Evolutionary conservation across 2,888 invertebrate species (phyloP).

Genomic region (Caenorhabditis afra): DNA sequence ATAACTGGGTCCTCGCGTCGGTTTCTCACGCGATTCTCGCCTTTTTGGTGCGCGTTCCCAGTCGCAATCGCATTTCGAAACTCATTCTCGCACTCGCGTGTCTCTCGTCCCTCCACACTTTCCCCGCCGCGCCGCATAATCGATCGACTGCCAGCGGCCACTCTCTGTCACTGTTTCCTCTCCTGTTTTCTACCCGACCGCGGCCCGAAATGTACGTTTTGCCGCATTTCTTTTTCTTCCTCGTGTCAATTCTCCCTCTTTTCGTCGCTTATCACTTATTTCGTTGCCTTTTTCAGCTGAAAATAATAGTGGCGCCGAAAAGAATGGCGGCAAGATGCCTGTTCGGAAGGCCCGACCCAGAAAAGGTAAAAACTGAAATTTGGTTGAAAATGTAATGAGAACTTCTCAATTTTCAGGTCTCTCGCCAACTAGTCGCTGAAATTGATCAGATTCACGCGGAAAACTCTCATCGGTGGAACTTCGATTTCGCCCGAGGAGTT

Average conservation of each 20-base stretch:
- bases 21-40: conserved; percentile 2
- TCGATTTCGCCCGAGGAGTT: conserved; percentile 48
- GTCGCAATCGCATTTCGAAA: conserved; percentile 27
- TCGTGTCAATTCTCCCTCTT: conserved; percentile 1
- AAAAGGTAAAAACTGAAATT: conserved; percentile 23
- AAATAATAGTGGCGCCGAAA: conserved; percentile 29
- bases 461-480: conserved; percentile 33
- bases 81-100: conserved; percentile 32
- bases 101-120: conserved; percentile 39
- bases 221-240: conserved; percentile 25
- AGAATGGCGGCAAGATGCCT: conserved; percentile 46
- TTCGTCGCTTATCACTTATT: conserved; percentile 30
- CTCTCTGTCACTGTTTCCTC: conserved; percentile 24
- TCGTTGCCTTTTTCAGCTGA: conserved; percentile 16
- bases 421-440: conserved; percentile 5
- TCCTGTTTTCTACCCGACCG: conserved; percentile 9
- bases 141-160: conserved; percentile 45
- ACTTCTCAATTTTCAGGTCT: conserved; percentile 11
- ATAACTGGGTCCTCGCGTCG: neutral
- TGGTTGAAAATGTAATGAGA: neutral
- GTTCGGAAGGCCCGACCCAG: conserved; percentile 49
- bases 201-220: conserved; percentile 49
- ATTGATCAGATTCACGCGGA: conserved; percentile 22
- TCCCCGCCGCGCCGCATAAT: conserved; percentile 29
- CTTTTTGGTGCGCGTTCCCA: neutral